phyloP scores from a whole-genome alignment of 2,888 invertebrate species.

The Polietes domitor region DNA sequence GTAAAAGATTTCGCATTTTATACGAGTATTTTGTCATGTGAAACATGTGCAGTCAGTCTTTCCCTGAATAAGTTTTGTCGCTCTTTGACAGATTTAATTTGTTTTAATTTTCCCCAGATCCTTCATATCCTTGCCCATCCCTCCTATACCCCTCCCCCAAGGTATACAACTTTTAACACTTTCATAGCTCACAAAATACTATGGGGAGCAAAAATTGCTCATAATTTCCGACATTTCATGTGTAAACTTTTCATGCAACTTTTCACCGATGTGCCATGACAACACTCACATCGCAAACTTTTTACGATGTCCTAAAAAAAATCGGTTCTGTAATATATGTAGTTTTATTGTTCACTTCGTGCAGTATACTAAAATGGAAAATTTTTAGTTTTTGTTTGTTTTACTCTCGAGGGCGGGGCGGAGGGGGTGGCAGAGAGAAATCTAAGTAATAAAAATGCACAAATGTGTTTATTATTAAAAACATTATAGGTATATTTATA shows the following conservation, averaged over 20 bases:
- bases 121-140: too few species aligned
- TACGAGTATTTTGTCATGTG: too few species aligned
- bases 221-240: conserved; percentile 5
- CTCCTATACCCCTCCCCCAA: too few species aligned
- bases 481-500: background rate
- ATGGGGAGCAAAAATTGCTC: too few species aligned
- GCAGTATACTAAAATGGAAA: background rate
- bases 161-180: too few species aligned
- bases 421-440: too few species aligned
- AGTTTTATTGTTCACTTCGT: background rate
- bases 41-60: too few species aligned
- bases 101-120: too few species aligned
- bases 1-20: too few species aligned
- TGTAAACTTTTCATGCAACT: background rate
- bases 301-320: conserved; percentile 1
- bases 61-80: too few species aligned
- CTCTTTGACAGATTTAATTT: too few species aligned
- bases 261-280: background rate
- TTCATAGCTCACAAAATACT: too few species aligned
- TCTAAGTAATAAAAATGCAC: background rate
- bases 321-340: background rate
- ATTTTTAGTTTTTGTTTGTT: background rate
- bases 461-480: conserved; percentile 1
- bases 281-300: background rate
- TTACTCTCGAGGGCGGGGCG: background rate